phyloP scores from a whole-genome alignment of 2,888 invertebrate genomes.

The Branchipolynoe longqiensis region DNA sequence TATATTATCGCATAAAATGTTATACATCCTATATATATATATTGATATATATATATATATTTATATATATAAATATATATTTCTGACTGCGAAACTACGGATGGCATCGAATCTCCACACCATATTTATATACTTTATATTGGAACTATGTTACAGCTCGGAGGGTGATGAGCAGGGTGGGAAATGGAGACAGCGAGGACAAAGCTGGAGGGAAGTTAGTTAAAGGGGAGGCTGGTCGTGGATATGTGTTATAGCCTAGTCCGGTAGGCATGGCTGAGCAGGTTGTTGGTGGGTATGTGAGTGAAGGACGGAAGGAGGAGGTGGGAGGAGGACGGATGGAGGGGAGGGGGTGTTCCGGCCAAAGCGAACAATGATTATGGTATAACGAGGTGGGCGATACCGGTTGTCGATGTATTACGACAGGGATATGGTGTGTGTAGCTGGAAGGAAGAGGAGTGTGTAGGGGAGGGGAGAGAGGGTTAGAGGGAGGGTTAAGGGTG shows the following conservation, averaged over 20 bases:
- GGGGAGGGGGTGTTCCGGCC: not conserved
- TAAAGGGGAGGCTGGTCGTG: not conserved
- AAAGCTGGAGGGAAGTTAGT: not conserved
- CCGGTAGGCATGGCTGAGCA: not conserved
- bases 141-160: too few relatives aligned
- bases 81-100: not conserved
- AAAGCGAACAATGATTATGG: constrained; percentile 39
- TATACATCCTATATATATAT: not conserved
- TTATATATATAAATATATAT: not conserved
- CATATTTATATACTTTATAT: too few relatives aligned
- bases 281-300: not conserved
- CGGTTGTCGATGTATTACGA: constrained; percentile 39
- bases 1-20: too few relatives aligned
- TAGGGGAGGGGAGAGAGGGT: not conserved
- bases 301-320: not conserved
- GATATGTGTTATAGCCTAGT: not conserved
- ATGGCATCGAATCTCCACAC: too few relatives aligned
- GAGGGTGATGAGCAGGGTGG: not conserved
- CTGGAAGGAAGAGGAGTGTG: too few relatives aligned
- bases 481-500: not conserved
- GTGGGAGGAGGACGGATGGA: not conserved
- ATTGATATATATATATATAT: not conserved
- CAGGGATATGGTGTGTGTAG: too few relatives aligned
- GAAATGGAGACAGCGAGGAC: not conserved
- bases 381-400: constrained; percentile 16